Conservation (phyloP, 2,888 invertebrate genomes). For the Cephus spinipes region DNA sequence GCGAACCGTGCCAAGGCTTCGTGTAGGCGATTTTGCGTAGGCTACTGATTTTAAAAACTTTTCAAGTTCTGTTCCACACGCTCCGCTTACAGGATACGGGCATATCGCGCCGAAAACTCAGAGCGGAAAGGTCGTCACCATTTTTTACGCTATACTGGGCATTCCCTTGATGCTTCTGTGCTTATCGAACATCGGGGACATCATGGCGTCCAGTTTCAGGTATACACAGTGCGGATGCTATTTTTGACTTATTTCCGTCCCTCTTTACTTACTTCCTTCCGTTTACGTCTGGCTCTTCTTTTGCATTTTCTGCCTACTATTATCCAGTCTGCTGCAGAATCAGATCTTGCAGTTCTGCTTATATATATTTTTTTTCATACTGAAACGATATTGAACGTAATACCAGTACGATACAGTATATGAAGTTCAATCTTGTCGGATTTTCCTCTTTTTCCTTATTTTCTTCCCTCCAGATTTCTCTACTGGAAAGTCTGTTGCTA, state of each 20-base stretch:
- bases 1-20: constrained; percentile 21
- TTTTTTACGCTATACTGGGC: constrained; percentile 94
- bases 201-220: constrained; percentile 93
- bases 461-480: constrained; percentile 73
- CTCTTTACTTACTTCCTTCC: no score
- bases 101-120: constrained; percentile 95
- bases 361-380: no score
- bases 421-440: constrained; percentile 4
- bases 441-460: constrained; percentile 7
- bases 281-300: no score
- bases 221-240: constrained; percentile 37
- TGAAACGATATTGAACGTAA: no score
- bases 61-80: constrained; percentile 10
- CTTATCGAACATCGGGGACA: constrained; percentile 92
- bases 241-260: no score
- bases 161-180: constrained; percentile 96
- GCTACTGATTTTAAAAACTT: background rate
- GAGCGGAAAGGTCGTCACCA: constrained; percentile 93
- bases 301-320: no score
- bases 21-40: constrained; percentile 6
- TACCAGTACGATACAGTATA: no score
- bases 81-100: constrained; percentile 81
- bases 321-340: no score
- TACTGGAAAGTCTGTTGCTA: constrained; percentile 95
- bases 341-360: no score